Evolutionary conservation across 2,888 invertebrate genomes (phyloP).

Genomic region (Drosophila birchii): DNA sequence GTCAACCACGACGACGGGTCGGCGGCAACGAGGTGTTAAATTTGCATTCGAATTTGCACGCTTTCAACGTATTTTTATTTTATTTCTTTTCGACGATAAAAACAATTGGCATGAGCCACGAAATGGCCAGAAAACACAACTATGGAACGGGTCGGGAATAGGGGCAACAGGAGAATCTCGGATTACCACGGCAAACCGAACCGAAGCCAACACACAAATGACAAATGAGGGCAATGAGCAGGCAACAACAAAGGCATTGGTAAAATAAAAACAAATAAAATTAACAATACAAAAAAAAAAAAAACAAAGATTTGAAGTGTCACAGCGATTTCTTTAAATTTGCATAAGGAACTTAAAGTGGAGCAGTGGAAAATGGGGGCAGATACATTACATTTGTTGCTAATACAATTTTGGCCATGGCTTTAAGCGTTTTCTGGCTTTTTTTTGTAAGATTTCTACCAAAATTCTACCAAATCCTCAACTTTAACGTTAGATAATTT

Average conservation of each 20-base stretch:
- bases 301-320: conserved; percentile 25
- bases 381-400: conserved; percentile 9
- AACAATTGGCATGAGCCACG: conserved; percentile 75
- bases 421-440: neutral
- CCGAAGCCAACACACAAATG: conserved; percentile 60
- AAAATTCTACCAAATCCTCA: too few species aligned
- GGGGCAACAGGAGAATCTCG: conserved; percentile 51
- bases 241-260: conserved; percentile 21
- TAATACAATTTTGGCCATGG: neutral
- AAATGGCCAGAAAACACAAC: conserved; percentile 28
- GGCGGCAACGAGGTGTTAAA: conserved; percentile 69
- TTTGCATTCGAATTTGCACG: conserved; percentile 79
- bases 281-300: conserved; percentile 28
- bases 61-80: conserved; percentile 67
- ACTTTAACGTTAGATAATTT: neutral
- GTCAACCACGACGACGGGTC: conserved; percentile 59
- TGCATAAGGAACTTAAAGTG: conserved; percentile 28
- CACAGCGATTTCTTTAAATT: conserved; percentile 39
- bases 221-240: conserved; percentile 67
- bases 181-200: conserved; percentile 56
- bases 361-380: conserved; percentile 32
- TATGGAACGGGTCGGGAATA: neutral
- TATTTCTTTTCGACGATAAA: conserved; percentile 53
- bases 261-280: conserved; percentile 21
- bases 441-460: too few species aligned